A percentile compares a stretch with the other conserved stretches of the same genome.
Conservation (phyloP, 1,140 invertebrate species). For the Dreissena rostriformis region DNA sequence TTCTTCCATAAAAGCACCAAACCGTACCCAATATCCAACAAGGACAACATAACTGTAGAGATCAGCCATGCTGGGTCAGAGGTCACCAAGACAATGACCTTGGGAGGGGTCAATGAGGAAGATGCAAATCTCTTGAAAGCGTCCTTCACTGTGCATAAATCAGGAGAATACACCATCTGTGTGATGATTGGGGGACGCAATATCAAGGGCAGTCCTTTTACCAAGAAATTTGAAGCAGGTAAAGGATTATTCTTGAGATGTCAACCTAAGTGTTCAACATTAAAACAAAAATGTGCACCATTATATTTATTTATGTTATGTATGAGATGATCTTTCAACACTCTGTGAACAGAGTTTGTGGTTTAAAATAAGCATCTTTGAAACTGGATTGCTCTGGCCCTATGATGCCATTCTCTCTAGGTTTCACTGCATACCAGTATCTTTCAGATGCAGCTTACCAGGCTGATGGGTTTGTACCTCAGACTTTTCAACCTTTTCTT, state of each 20-base stretch:
- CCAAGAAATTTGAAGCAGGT: slow-evolving; percentile 86
- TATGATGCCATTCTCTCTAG: too few species aligned
- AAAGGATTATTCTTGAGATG: slow-evolving; percentile 72
- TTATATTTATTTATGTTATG: neutral
- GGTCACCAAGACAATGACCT: slow-evolving; percentile 91
- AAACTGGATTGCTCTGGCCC: too few species aligned
- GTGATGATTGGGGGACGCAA: slow-evolving; percentile 89
- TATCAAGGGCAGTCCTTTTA: slow-evolving; percentile 87
- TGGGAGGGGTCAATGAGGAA: slow-evolving; percentile 89
- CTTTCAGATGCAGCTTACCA: too few species aligned
- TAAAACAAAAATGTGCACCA: neutral
- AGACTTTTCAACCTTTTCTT: too few species aligned
- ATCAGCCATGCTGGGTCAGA: slow-evolving; percentile 92
- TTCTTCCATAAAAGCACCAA: slow-evolving; percentile 96
- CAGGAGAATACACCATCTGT: slow-evolving; percentile 93
- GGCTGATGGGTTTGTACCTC: too few species aligned
- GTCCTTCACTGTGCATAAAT: slow-evolving; percentile 94
- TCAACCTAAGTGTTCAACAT: neutral
- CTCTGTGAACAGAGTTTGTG: too few species aligned
- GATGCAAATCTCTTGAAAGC: slow-evolving; percentile 90
- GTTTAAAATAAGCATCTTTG: too few species aligned
- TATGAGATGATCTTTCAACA: too few species aligned
- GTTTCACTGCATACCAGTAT: too few species aligned
- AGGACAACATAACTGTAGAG: slow-evolving; percentile 92
- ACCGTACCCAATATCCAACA: slow-evolving; percentile 95